Evolutionary conservation across 1,140 invertebrate species (phyloP), one percentile per base, ranked within the genome.

Genomic region (Charaxes varanes): DNA sequence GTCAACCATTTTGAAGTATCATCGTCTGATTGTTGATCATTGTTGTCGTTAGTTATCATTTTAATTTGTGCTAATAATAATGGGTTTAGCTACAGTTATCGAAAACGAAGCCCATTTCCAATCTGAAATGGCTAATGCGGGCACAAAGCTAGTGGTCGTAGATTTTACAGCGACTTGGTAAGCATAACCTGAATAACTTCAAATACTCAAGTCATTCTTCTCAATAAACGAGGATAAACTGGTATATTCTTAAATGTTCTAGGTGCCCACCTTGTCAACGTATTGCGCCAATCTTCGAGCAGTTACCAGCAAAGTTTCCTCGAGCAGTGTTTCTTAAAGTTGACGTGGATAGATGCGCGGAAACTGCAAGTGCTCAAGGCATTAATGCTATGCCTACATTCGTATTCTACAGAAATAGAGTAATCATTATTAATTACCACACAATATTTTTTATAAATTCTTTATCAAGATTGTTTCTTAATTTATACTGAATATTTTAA

Each of bases 371-470:
- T 12, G 84, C 85, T 11, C 92, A 98, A 71, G 94, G 93, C 23
- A 93, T 99, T 8, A 91, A 89, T 45, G 94, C 96, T 1, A 99
- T 99, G 96, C 98, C 98, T 4, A 99, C 98, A 3, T 99, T 99
- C 70, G 92, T 97, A 45, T 97, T 99, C 64, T 98, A 96, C 70
- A 90, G 92, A 47, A 98, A 97, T 71, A 89, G 91, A 73, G 88
- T 90, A 71, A 63, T 8, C 11, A 26, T 3, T 13, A 11, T 26
- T 26, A 2, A 11, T 11, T 26, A 3, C 24, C n/a, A 26, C 2
- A 26, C 24, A 11, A 15, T 7, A 31, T 31, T 16, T 16, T 31
- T 15, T 15, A 10, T 13, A 1, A 26, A 6, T 26, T 26, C 3
- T 26, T 26, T 10, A n/a, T n/a, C n/a, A n/a, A n/a, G n/a, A n/a